These are phyloP conservation scores for Rosalia funebris DNA, from an alignment of 2,888 invertebrate genomes.

Conservation along the genomic window DNA sequence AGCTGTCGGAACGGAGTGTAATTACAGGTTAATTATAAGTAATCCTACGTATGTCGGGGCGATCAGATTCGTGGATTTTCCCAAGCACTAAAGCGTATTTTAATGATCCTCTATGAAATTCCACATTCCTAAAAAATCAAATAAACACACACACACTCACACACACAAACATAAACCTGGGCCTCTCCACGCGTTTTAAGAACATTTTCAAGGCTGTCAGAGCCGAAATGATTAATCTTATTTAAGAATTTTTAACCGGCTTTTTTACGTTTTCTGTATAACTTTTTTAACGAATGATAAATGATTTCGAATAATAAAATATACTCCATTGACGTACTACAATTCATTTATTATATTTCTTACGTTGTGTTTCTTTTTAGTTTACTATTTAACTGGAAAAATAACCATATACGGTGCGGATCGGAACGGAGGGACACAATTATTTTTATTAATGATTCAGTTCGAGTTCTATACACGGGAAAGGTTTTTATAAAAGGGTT, in stretches of 20 bases:
- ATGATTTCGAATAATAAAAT: constrained; percentile 45
- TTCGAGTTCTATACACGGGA: constrained; percentile 37
- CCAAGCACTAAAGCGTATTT: constrained; percentile 6
- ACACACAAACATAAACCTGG: constrained; percentile 36
- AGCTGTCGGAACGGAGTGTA: no score
- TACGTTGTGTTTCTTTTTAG: constrained; percentile 38
- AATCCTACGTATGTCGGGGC: neutral
- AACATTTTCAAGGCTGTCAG: constrained; percentile 52
- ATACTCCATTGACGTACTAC: constrained; percentile 42
- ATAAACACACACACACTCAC: constrained; percentile 18
- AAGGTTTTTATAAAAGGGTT: constrained; percentile 43
- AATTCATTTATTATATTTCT: constrained; percentile 43
- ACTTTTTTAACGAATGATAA: constrained; percentile 48
- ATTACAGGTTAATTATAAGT: constrained; percentile 9
- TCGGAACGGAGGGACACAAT: constrained; percentile 21
- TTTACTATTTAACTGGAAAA: constrained; percentile 45
- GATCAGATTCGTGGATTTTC: constrained; percentile 6
- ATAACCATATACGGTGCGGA: constrained; percentile 36
- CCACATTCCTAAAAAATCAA: constrained; percentile 33
- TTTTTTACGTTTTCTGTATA: constrained; percentile 55
- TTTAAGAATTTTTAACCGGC: constrained; percentile 56
- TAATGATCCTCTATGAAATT: constrained; percentile 21
- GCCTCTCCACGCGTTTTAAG: constrained; percentile 43
- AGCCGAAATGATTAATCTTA: constrained; percentile 54
- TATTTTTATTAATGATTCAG: constrained; percentile 42